These are phyloP conservation scores for Atethmia centrago DNA, from an alignment of 2,888 invertebrate genomes.

Conservation along the genomic window DNA sequence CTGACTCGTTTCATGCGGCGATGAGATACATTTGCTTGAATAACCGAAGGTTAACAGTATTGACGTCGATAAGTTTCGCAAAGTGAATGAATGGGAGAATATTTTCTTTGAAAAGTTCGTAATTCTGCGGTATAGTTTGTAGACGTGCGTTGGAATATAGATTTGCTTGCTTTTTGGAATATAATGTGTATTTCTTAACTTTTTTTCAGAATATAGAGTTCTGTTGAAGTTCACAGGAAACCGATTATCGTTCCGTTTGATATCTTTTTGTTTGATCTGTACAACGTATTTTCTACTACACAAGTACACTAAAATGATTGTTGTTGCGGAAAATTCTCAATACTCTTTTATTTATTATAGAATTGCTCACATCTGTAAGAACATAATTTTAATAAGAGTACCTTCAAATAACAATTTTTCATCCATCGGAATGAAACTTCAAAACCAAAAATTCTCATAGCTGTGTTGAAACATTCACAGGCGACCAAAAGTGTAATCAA, in stretches of 20 bases:
- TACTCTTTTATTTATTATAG: neutral
- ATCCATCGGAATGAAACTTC: neutral
- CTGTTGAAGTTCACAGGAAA: conserved; percentile 17
- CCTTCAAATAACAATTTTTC: neutral
- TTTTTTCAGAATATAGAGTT: conserved; percentile 24
- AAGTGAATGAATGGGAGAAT: conserved; percentile 56
- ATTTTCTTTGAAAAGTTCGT: conserved; percentile 61
- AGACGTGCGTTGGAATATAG: conserved; percentile 58
- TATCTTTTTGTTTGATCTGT: conserved; percentile 34
- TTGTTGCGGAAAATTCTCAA: neutral
- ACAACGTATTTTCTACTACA: conserved; percentile 4
- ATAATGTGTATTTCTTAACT: conserved; percentile 28
- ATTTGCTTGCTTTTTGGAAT: conserved; percentile 35
- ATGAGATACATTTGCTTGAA: conserved; percentile 64
- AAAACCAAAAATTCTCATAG: neutral
- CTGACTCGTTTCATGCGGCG: conserved; percentile 60
- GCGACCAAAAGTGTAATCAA: conserved; percentile 44
- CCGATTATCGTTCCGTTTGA: conserved; percentile 38
- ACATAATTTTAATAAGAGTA: neutral
- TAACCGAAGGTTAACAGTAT: conserved; percentile 63
- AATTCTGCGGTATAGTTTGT: conserved; percentile 51
- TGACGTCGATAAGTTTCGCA: conserved; percentile 57
- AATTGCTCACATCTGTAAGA: neutral
- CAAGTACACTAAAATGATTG: neutral
- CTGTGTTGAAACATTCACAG: neutral